Evolutionary conservation across 2,113 vertebrate species (phyloP).

Genomic region (Thamnophis sirtalis): DNA sequence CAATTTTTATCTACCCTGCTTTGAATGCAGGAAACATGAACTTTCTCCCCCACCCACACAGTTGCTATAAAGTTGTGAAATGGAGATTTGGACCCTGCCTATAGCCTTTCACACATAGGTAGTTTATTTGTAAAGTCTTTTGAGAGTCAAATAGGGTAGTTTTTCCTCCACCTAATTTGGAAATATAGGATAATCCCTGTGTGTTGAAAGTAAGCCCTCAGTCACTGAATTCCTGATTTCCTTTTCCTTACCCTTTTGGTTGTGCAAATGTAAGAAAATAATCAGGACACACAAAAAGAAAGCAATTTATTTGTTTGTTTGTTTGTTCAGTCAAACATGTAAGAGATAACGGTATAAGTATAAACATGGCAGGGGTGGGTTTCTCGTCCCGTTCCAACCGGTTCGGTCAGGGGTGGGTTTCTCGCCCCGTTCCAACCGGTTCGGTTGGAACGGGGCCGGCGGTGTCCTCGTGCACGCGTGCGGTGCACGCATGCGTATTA

Average conservation of each 20-base stretch:
- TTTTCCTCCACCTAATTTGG: not conserved
- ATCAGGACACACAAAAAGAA: not conserved
- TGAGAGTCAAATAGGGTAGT: not conserved
- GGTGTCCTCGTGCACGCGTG: no score
- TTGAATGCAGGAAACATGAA: not conserved
- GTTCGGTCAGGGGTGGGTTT: no score
- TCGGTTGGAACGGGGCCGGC: no score
- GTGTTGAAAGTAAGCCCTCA: not conserved
- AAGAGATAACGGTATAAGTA: no score
- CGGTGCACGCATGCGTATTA: no score
- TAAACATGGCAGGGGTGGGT: no score
- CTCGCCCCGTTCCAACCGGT: no score
- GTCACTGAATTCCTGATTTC: not conserved
- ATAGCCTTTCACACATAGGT: not conserved
- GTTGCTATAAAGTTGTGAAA: not conserved
- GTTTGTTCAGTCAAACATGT: no score
- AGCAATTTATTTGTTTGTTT: not conserved
- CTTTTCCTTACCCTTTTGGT: not conserved
- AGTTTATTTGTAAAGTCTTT: not conserved
- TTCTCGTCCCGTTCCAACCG: no score
- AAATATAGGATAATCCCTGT: not conserved
- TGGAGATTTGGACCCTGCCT: not conserved
- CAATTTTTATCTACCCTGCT: no score
- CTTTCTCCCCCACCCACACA: not conserved
- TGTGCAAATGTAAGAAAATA: not conserved